Base-by-base conservation (phyloP, 2,113 vertebrate genomes). In the Australoheros scitulus region DNA sequence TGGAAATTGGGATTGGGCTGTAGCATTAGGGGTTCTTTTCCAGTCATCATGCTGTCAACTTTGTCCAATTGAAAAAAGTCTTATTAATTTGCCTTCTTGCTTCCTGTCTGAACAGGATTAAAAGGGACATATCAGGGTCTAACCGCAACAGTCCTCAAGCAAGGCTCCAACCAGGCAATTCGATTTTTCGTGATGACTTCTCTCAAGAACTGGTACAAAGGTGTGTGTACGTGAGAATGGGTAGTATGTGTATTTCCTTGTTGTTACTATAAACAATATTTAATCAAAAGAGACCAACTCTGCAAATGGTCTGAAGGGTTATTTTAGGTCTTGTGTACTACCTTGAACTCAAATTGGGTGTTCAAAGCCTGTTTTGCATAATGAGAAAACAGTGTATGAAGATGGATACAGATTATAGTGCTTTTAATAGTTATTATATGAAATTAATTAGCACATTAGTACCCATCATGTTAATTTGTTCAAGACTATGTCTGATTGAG, bases 131-230 rank as follows among this genome's bases (percentile, higher is more conserved):
- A 99, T 91, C 98, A 99, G 87, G 98, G 98, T 58, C 92, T 99
- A 58, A 99, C 97, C 0, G 98, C 98, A 1, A 99, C 98, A 0
- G 87, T 99, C 36, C 96, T 99, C 47, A 99, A 99, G 92, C 98
- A 99, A 87, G 98, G 98, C 38, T 99, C 98, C 3, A 99, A 99
- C 92, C 98, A 99, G 87, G 98, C 98, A 15, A 99, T 99, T 76
- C 97, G 98, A 2, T 99, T 99, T 95, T 99, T 93, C 0, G 97
- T 99, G 88, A 99, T 99, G 98, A 99, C 98, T 0, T 97, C 96
- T 4, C 96, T 99, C 36, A 97, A 93, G 91, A 99, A 99, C 95
- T 99, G 98, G 98, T 99, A 99, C 92, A 97, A 96, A 97, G 98
- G 98, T 99, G 89, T 0, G 92, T 83, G 17, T 57, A 5, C n/a